These are phyloP conservation scores for Pygoscelis antarcticus DNA, from an alignment of 2,113 vertebrate species.

Conservation along the genomic window DNA sequence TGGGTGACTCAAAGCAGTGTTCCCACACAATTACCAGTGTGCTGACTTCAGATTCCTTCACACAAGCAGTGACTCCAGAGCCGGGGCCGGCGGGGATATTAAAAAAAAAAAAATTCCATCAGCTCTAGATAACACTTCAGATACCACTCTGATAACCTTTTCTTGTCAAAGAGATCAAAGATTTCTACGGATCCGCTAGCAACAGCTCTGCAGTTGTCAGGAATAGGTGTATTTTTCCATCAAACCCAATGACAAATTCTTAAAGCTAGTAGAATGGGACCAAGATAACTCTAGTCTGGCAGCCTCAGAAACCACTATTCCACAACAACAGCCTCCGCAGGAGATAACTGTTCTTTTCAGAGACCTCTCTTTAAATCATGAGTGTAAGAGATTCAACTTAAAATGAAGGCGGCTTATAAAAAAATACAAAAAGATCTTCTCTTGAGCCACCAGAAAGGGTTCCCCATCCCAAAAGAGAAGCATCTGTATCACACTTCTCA, in stretches of 20 bases:
- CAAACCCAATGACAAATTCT: not conserved
- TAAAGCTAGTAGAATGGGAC: not conserved
- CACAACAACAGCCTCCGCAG: not conserved
- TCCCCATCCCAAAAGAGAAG: not conserved
- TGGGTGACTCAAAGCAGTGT: not conserved
- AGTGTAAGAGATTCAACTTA: not conserved
- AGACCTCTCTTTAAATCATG: not conserved
- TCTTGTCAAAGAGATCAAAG: conserved; percentile 10
- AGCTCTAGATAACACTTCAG: not conserved
- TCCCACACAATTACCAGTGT: not conserved
- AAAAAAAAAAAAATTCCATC: not conserved
- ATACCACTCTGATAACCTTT: not conserved
- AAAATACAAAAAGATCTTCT: not conserved
- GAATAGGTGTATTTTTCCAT: not conserved
- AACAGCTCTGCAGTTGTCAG: not conserved
- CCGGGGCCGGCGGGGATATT: not conserved
- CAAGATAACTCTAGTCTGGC: not conserved
- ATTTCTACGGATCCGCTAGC: not conserved
- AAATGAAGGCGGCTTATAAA: not conserved
- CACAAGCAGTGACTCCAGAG: not conserved
- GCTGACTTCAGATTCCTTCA: not conserved
- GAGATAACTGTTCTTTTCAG: not conserved
- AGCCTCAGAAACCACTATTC: not conserved
- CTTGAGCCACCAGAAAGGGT: not conserved
- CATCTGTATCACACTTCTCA: not conserved